phyloP scores from a whole-genome alignment of 2,888 invertebrate species.

The Zeuzera pyrina region DNA sequence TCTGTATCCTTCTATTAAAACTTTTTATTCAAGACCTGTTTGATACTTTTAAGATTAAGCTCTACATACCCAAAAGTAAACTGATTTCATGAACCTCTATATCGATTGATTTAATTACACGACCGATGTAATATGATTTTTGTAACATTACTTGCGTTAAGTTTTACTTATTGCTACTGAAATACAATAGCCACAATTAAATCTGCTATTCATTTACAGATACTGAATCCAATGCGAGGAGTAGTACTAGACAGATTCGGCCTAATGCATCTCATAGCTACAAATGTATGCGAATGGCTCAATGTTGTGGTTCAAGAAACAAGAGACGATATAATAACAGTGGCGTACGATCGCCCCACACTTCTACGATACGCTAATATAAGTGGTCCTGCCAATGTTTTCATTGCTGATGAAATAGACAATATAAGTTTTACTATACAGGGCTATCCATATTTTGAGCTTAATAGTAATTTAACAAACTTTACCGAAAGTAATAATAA shows the following conservation, averaged over 20 bases:
- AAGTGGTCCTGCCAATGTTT: slow-evolving; percentile 32
- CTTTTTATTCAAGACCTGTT: no score
- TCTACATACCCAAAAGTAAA: no score
- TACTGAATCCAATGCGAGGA: slow-evolving; percentile 60
- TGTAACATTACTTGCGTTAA: no score
- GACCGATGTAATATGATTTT: no score
- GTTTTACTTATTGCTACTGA: no score
- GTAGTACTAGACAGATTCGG: slow-evolving; percentile 81
- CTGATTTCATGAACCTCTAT: no score
- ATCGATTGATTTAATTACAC: no score
- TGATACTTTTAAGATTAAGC: no score
- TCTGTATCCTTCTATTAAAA: no score
- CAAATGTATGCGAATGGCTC: slow-evolving; percentile 94
- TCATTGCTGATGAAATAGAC: slow-evolving; percentile 29
- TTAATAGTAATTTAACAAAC: not conserved
- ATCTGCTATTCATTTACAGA: no score
- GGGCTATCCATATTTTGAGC: not conserved
- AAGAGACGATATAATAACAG: slow-evolving; percentile 82
- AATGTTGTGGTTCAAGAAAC: slow-evolving; percentile 91
- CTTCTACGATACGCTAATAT: slow-evolving; percentile 49
- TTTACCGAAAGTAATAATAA: not conserved
- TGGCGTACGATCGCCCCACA: slow-evolving; percentile 46
- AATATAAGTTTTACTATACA: slow-evolving; percentile 25
- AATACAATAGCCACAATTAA: no score
- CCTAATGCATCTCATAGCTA: slow-evolving; percentile 94